These are phyloP conservation scores for Erythrolamprus reginae DNA, from an alignment of 2,113 vertebrate species.

Conservation along the genomic window DNA sequence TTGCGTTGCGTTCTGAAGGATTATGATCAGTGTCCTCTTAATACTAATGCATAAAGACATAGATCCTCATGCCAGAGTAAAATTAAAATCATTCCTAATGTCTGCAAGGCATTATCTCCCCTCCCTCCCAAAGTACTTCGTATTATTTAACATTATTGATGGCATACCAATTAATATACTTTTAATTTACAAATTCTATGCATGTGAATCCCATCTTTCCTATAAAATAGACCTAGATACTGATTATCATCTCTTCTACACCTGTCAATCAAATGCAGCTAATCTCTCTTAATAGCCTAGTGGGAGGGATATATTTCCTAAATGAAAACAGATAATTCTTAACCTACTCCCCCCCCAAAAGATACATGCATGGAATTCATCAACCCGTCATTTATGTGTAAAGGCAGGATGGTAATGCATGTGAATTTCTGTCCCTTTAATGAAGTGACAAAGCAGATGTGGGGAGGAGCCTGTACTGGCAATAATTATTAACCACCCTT, in stretches of 20 bases:
- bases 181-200: not conserved
- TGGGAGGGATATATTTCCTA: not conserved
- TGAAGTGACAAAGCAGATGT: not conserved
- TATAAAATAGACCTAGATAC: not conserved
- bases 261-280: not conserved
- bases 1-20: not conserved
- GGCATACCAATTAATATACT: not conserved
- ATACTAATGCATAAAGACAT: not conserved
- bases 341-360: not conserved
- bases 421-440: not conserved
- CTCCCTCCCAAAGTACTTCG: not conserved
- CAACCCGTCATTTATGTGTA: not conserved
- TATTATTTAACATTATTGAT: not conserved
- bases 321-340: not conserved
- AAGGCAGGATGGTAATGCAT: not conserved
- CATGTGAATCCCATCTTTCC: not conserved
- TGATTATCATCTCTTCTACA: not conserved
- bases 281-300: not conserved
- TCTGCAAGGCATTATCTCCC: not conserved
- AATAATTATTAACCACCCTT: not conserved
- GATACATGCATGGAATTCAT: not conserved
- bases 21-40: not conserved
- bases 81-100: not conserved
- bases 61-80: not conserved
- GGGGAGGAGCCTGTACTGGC: not conserved